These are phyloP conservation scores for Uloborus plumipes DNA, from an alignment of 2,888 invertebrate genomes.

Conservation along the genomic window DNA sequence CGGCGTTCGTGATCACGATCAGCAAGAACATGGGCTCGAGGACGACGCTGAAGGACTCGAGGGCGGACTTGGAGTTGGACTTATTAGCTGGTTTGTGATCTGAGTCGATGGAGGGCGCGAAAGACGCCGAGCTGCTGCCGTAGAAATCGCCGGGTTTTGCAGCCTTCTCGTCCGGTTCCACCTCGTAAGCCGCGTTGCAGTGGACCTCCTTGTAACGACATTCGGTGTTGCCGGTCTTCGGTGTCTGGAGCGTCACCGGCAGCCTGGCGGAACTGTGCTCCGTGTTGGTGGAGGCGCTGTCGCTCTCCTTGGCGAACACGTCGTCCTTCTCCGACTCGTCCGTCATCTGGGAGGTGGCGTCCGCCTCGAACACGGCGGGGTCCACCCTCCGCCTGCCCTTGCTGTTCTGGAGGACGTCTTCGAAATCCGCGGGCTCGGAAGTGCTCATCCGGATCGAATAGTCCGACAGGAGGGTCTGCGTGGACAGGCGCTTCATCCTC, in stretches of 20 bases:
- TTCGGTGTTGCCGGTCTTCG: neutral
- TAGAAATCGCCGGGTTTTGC: no score
- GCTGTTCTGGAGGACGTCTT: constrained; percentile 18
- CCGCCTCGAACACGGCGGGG: constrained; percentile 13
- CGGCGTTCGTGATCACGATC: constrained; percentile 41
- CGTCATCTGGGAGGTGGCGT: neutral
- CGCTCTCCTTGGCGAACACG: neutral
- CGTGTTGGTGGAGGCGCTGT: no score
- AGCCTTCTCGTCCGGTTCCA: neutral
- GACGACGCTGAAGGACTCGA: constrained; percentile 23
- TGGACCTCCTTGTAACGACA: constrained; percentile 1
- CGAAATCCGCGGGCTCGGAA: constrained; percentile 8
- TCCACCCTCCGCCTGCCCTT: constrained; percentile 16
- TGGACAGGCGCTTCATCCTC: constrained; percentile 26
- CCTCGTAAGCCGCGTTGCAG: neutral
- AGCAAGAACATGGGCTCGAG: constrained; percentile 50
- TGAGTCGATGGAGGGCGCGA: no score
- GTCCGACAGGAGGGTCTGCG: constrained; percentile 18
- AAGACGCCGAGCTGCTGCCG: no score
- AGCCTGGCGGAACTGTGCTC: no score
- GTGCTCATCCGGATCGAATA: constrained; percentile 20
- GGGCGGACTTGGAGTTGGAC: neutral
- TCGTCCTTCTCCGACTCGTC: constrained; percentile 1
- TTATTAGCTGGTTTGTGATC: no score
- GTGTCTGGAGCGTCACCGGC: no score